phyloP scores from a whole-genome alignment of 1,140 invertebrate genomes.

The Magallana gigas region DNA sequence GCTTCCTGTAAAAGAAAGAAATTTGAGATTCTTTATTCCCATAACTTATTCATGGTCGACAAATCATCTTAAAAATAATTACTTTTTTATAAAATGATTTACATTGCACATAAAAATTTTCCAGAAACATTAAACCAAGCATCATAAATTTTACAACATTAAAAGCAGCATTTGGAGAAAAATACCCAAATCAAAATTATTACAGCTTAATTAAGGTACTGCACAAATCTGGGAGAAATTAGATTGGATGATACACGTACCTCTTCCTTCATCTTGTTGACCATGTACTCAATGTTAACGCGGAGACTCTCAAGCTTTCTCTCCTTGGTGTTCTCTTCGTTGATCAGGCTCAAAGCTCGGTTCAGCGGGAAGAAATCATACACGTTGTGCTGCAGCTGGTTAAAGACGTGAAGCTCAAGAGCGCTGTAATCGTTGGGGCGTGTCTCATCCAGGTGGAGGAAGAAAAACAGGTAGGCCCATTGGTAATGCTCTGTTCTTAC shows the following conservation, averaged over 20 bases:
- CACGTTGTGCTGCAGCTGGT: constrained; percentile 69
- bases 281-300: constrained; percentile 69
- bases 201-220: too few species aligned
- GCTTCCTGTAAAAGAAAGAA: constrained; percentile 63
- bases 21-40: not conserved
- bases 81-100: too few species aligned
- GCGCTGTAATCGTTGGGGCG: constrained; percentile 75
- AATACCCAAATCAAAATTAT: too few species aligned
- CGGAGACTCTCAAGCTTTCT: constrained; percentile 66
- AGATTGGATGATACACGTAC: constrained; percentile 46
- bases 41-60: too few species aligned
- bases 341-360: constrained; percentile 72
- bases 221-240: not conserved
- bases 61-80: too few species aligned
- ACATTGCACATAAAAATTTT: too few species aligned
- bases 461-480: constrained; percentile 78
- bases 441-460: constrained; percentile 76
- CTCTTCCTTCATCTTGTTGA: constrained; percentile 74
- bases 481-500: constrained; percentile 76
- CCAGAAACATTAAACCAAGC: too few species aligned
- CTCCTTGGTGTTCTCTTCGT: constrained; percentile 71
- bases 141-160: too few species aligned
- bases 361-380: constrained; percentile 77
- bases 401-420: constrained; percentile 73
- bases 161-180: too few species aligned